Base-by-base conservation (phyloP, 1,140 invertebrate genomes). In the Lamellibrachia luymesi region DNA sequence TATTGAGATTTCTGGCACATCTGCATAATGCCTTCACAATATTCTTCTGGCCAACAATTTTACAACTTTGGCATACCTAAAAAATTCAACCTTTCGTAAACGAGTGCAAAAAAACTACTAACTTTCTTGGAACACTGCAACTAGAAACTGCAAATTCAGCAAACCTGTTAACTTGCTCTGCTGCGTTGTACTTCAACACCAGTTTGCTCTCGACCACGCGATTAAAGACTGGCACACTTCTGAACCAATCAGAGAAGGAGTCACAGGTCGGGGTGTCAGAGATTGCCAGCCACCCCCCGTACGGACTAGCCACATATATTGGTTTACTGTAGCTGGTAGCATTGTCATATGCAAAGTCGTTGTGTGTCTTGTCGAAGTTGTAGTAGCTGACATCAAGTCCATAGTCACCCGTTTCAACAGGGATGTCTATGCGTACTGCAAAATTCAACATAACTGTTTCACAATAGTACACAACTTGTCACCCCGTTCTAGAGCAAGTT, bases 231-330 rank as follows among this genome's bases (percentile, higher is more conserved):
- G 38, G 27, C 27, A 89, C 89, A 89, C 17, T n/a, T 89, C 80
- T 64, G 92, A 92, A 92, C 92, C 92, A 94, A 80, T 93, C 93
- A 52, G 94, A 94, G 91, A 94, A 95, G 7, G 94, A 92, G 90
- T 94, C 94, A 2, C 93, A 49, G 17, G 80, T 92, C n/a, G 94
- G 94, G n/a, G 92, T 94, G 49, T 90, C 49, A 8, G 94, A 94
- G 50, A 93, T 90, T 27, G 52, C 56, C 49, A 94, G 93, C 94
- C 94, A 95, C 4, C 93, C 93, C 5, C 94, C 94, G 90, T 94
- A 95, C 1, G 94, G 94, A 93, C 94, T 95, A 1, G 93, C 90
- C 4, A 94, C 94, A 92, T 94, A 94, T 1, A 52, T 93, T 38
- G 94, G 94, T 8, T 93, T 91, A 50, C 80, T 93, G 10, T 93